Evolutionary conservation across 2,113 vertebrate genomes (phyloP), one percentile per base, ranked within the genome.

Genomic region (Ictalurus punctatus): DNA sequence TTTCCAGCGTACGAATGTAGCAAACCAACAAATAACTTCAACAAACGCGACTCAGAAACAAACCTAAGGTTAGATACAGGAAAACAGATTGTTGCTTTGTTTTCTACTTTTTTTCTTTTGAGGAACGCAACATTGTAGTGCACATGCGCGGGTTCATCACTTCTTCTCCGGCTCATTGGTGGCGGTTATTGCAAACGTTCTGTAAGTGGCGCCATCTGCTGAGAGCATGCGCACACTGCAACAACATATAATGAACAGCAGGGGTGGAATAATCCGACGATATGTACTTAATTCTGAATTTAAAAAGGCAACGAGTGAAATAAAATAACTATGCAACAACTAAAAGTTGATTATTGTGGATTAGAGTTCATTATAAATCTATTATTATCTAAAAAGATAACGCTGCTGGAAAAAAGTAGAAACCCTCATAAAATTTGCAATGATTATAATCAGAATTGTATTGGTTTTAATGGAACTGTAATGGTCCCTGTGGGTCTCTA

Each of bases 51-150:
- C 4, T 37, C n/a, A 74, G 12, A 30, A 17, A 16, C 6, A 25
- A 79, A 34, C 10, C 65, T 3, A 76, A 40, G 17, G 37, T 59
- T 23, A 40, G 52, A 23, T 19, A 23, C 37, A 84, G 25, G 0
- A 30, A 27, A 34, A 1, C 56, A 48, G 37, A 17, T 6, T 3
- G 13, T 37, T 67, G 80, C 56, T 84, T 2, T 79, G 83, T 89
- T 79, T 78, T 79, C 73, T 84, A 85, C 88, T 69, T 52, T 16
- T 80, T 59, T 71, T 37, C 81, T 83, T 80, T 23, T 0, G 6
- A 19, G 48, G 37, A 40, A 79, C 59, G 19, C 40, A 56, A 78
- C 2, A 1, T 1, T 2, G 10, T 10, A 76, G 12, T 67, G 73
- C 83, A 59, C 71, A 78, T 89, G 87, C 73, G 71, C 58, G 0